Evolutionary conservation across 2,888 invertebrate species (phyloP).

Genomic region (Hypena proboscidalis): DNA sequence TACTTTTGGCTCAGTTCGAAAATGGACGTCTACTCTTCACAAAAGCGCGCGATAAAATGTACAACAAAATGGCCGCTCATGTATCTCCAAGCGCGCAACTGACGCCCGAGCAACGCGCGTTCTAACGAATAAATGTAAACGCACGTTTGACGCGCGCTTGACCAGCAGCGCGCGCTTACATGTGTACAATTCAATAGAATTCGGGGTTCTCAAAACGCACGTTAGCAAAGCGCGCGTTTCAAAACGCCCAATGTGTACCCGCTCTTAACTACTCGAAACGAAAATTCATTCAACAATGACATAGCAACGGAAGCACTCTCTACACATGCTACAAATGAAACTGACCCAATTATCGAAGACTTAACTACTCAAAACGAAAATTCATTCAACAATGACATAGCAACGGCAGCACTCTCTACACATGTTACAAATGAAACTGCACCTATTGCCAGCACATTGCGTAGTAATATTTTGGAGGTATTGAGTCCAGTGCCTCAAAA

Average conservation of each 20-base stretch:
- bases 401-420: background rate
- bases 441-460: constrained; percentile 4
- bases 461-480: constrained; percentile 5
- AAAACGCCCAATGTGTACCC: background rate
- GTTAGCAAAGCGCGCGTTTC: constrained; percentile 11
- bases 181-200: too few species aligned
- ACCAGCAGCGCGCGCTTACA: too few species aligned
- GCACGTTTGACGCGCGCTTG: too few species aligned
- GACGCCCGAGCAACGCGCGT: too few species aligned
- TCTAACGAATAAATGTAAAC: too few species aligned
- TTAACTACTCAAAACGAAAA: background rate
- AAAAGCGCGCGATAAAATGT: too few species aligned
- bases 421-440: background rate
- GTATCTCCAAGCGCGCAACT: too few species aligned
- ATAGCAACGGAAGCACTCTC: background rate
- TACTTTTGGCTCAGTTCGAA: too few species aligned
- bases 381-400: background rate
- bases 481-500: constrained; percentile 16
- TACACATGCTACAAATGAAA: background rate
- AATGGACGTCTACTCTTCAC: too few species aligned
- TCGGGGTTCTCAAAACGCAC: constrained; percentile 1
- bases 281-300: background rate
- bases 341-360: constrained; percentile 6
- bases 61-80: too few species aligned
- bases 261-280: background rate